phyloP scores from a whole-genome alignment of 2,797 vertebrate genomes.

The Sebastes minor region DNA sequence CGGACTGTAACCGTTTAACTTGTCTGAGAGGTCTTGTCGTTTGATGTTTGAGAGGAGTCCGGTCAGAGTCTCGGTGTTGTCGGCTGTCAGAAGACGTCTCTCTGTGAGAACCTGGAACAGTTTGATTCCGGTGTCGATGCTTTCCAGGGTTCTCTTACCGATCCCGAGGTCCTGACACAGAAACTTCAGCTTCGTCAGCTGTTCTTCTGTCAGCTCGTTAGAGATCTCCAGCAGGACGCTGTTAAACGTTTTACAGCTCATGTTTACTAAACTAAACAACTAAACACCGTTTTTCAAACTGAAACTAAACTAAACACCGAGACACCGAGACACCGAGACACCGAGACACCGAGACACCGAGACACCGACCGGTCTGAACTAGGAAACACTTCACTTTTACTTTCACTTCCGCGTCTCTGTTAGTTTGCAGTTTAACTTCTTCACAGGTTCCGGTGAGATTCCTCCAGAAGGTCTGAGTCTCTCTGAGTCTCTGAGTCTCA shows the following conservation, averaged over 20 bases:
- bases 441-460: background rate
- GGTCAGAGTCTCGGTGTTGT: slow-evolving; percentile 37
- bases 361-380: background rate
- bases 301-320: no score
- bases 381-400: slow-evolving; percentile 19
- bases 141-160: slow-evolving; percentile 76
- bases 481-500: no score
- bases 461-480: no score
- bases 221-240: slow-evolving; percentile 80
- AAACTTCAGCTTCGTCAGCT: slow-evolving; percentile 82
- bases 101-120: slow-evolving; percentile 84
- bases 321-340: no score
- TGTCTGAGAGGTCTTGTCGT: slow-evolving; percentile 71
- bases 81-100: slow-evolving; percentile 45
- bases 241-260: slow-evolving; percentile 43
- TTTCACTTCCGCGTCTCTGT: slow-evolving; percentile 47
- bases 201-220: background rate
- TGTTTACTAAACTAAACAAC: slow-evolving; percentile 47
- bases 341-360: no score
- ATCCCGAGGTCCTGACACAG: slow-evolving; percentile 66
- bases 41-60: slow-evolving; percentile 14
- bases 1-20: slow-evolving; percentile 52
- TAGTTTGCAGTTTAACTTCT: background rate
- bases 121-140: slow-evolving; percentile 46
- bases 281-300: no score